Percentiles rank a stretch among this genome's conserved stretches.
Conservation (phyloP, 2,888 invertebrate genomes). For the Antheraea assamensis region DNA sequence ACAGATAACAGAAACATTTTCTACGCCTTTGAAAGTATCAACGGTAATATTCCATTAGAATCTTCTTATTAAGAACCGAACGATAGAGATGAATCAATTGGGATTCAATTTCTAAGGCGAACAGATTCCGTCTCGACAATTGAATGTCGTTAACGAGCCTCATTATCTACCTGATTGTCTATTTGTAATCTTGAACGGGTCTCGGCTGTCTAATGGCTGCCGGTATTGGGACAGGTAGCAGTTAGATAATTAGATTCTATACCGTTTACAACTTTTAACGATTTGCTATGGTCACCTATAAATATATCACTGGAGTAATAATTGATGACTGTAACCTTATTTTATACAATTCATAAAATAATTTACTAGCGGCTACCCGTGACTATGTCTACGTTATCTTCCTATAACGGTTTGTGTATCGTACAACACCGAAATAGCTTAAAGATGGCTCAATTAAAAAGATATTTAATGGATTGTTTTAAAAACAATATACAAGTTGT, state of each 20-base stretch:
- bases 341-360: not conserved
- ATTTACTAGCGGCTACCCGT: too few relatives aligned
- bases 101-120: conserved; percentile 11
- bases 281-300: not conserved
- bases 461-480: too few relatives aligned
- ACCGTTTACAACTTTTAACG: not conserved
- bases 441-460: too few relatives aligned
- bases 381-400: too few relatives aligned
- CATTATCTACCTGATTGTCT: conserved; percentile 17
- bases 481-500: too few relatives aligned
- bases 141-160: conserved; percentile 5
- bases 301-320: too few relatives aligned
- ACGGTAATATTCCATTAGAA: not conserved
- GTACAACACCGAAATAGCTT: too few relatives aligned
- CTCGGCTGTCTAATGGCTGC: not conserved
- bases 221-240: not conserved
- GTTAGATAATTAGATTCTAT: not conserved
- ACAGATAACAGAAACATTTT: not conserved
- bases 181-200: conserved; percentile 2
- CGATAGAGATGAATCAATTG: conserved; percentile 5
- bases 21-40: not conserved
- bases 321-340: not conserved
- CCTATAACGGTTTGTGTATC: too few relatives aligned
- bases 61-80: not conserved
- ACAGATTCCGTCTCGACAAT: not conserved